These are phyloP conservation scores for Drosophila paucipuncta DNA, from an alignment of 2,888 invertebrate species.

Conservation along the genomic window DNA sequence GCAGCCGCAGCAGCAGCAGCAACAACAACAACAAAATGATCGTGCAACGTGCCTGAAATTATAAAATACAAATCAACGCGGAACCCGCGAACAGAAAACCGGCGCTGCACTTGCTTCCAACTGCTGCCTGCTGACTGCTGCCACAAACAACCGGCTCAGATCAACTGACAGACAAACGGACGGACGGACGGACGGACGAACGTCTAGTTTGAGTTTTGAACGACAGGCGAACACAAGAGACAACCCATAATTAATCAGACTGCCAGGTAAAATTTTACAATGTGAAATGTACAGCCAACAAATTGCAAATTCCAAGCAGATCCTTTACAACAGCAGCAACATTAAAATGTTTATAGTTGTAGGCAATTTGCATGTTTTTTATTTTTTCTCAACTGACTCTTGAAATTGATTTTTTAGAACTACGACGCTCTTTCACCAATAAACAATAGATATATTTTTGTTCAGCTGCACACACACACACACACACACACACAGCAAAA, in stretches of 20 bases:
- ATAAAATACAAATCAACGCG: conserved; percentile 77
- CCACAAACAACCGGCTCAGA: conserved; percentile 57
- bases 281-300: conserved; percentile 57
- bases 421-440: conserved; percentile 5
- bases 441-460: conserved; percentile 6
- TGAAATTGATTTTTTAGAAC: conserved; percentile 9
- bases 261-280: conserved; percentile 41
- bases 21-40: conserved; percentile 43
- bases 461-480: not conserved
- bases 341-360: conserved; percentile 24
- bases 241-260: conserved; percentile 79
- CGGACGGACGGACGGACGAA: conserved; percentile 31
- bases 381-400: not conserved
- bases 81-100: conserved; percentile 55
- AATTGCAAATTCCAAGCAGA: conserved; percentile 60
- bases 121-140: conserved; percentile 41
- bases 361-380: not conserved
- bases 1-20: conserved; percentile 9
- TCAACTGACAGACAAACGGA: conserved; percentile 13
- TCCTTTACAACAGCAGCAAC: conserved; percentile 49
- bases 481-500: conserved; percentile 5
- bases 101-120: conserved; percentile 60
- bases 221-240: conserved; percentile 69
- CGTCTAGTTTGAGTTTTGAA: conserved; percentile 77
- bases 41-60: conserved; percentile 78